Base-by-base conservation (phyloP, 2,113 vertebrate genomes). In the Pyrgilauda ruficollis region DNA sequence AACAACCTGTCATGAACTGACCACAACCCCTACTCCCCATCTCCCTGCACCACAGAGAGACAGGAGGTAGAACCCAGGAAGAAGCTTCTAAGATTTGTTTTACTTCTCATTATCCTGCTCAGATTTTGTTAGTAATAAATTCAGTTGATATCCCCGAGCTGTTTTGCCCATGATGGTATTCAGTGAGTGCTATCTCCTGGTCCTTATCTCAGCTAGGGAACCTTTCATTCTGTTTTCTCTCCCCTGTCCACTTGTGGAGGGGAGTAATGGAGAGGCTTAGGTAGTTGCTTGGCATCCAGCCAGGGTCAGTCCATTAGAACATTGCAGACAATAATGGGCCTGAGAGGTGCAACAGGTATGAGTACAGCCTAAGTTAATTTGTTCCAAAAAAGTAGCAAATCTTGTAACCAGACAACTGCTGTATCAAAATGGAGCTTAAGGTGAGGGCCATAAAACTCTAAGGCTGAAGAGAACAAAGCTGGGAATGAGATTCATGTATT, bases 81-180 rank as follows among this genome's bases (percentile, higher is more conserved):
- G n/a, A 53, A 27, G 7, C 6, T 41, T 35, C 26, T 35, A 33
- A 55, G 21, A 69, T 20, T n/a, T 47, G 11, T n/a, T 62, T 76
- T 83, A 43, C 55, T 55, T 90, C n/a, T 62, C 41, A 22, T 55
- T 47, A 33, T 55, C 31, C 47, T 55, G 7, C 41, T 62, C 35
- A 3, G 0, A 28, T 55, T 62, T 62, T 41, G 6, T 55, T 62
- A 62, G 35, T 69, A 62, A 55, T 35, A 41, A 76, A 76, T 55
- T 35, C 21, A 53, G 0, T 68, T 76, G 47, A 10, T 31, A 69
- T 33, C 21, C 17, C 30, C 0, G 0, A 43, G 26, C 1, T 55
- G 7, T 27, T 69, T 83, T 83, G 17, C 62, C 26, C 19, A 9
- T 19, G 21, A 19, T 41, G n/a, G 30, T 22, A 27, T 55, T 89